These are phyloP conservation scores for Pelusios castaneus DNA, from an alignment of 2,113 vertebrate genomes.

Conservation along the genomic window DNA sequence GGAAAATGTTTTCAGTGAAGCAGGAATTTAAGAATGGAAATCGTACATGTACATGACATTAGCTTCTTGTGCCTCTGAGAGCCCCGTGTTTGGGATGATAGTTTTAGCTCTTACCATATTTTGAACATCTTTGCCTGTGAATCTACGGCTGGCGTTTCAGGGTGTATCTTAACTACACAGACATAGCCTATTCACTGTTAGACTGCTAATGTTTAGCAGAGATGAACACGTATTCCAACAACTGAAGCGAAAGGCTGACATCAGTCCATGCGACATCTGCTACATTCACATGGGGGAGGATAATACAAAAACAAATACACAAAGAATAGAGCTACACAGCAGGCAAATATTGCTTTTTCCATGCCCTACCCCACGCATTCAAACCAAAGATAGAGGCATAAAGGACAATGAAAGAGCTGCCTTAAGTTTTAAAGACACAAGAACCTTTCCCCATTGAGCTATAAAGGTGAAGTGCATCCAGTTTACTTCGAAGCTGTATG, in stretches of 20 bases:
- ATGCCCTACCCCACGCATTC: constrained; percentile 66
- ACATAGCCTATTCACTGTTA: neutral
- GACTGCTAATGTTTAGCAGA: neutral
- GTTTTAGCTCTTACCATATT: neutral
- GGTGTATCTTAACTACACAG: constrained; percentile 12
- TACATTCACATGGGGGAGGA: constrained; percentile 44
- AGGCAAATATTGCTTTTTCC: constrained; percentile 79
- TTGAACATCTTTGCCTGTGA: neutral
- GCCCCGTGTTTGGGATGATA: neutral
- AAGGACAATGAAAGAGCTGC: constrained; percentile 52
- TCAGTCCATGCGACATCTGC: constrained; percentile 30
- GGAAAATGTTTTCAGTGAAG: constrained; percentile 26
- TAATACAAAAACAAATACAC: constrained; percentile 52
- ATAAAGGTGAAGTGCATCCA: neutral
- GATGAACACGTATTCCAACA: neutral
- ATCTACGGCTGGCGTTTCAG: neutral
- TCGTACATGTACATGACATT: neutral
- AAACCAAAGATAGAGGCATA: constrained; percentile 68
- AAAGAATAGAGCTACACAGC: constrained; percentile 58
- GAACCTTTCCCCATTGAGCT: neutral
- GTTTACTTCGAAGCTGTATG: neutral
- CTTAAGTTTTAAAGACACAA: constrained; percentile 58
- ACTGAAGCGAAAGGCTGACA: constrained; percentile 15
- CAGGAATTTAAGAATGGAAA: neutral
- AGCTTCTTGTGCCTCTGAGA: neutral